A percentile compares a stretch with the other conserved stretches of the same genome.
These are phyloP conservation scores for Drosophila busckii DNA, from an alignment of 1,140 invertebrate species.

Conservation along the genomic window DNA sequence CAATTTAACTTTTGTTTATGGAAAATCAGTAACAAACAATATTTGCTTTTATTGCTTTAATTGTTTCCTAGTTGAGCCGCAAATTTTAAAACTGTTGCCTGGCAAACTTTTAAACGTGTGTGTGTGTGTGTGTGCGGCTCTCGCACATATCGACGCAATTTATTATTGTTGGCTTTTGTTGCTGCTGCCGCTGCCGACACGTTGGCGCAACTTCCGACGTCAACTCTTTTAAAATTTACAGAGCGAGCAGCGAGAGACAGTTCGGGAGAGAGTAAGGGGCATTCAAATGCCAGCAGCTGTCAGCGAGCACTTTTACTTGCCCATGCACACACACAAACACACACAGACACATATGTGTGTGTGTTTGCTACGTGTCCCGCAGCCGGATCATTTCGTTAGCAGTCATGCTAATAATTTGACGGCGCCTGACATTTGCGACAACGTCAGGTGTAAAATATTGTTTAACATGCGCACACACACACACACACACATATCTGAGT, in stretches of 20 bases:
- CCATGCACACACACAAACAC: slow-evolving; percentile 24
- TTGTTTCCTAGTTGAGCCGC: too few relatives aligned
- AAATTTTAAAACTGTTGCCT: too few relatives aligned
- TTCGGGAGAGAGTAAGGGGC: neutral
- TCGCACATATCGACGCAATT: too few relatives aligned
- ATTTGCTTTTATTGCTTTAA: too few relatives aligned
- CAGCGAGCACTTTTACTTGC: slow-evolving; percentile 46
- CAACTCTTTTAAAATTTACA: slow-evolving; percentile 38
- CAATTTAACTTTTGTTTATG: too few relatives aligned
- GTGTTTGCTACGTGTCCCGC: slow-evolving; percentile 8
- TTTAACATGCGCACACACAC: slow-evolving; percentile 43
- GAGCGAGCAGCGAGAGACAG: neutral
- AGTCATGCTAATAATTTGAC: slow-evolving; percentile 76
- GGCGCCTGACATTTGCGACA: slow-evolving; percentile 49
- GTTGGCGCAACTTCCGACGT: slow-evolving; percentile 49
- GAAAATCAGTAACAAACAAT: too few relatives aligned
- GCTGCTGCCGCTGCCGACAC: slow-evolving; percentile 19
- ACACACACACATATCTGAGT: slow-evolving; percentile 6
- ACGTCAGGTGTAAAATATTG: slow-evolving; percentile 75
- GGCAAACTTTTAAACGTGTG: too few relatives aligned
- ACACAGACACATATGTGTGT: neutral
- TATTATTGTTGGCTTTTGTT: neutral
- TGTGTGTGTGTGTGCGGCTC: neutral
- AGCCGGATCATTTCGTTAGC: slow-evolving; percentile 57
- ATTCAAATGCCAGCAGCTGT: neutral